Percentiles rank a stretch among this genome's conserved stretches.
Conservation (phyloP, 2,797 vertebrate genomes). For the Sebastes matsubarae region DNA sequence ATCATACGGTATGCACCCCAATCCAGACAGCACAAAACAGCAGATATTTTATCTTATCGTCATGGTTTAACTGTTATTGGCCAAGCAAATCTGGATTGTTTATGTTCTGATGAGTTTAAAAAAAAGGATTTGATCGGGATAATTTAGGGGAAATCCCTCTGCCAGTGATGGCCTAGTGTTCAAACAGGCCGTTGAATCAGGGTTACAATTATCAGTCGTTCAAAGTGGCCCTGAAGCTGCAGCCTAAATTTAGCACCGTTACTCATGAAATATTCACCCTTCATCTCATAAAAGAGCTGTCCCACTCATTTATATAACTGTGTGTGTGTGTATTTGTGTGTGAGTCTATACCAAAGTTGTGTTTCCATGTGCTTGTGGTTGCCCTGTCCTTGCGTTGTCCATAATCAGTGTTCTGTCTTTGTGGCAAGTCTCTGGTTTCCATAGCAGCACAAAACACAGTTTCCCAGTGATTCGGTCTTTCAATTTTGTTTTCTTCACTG, state of each 20-base stretch:
- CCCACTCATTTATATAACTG: conserved; percentile 59
- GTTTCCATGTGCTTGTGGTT: conserved; percentile 31
- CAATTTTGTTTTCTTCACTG: conserved; percentile 16
- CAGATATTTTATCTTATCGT: background rate
- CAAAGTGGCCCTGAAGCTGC: conserved; percentile 28
- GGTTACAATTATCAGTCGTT: conserved; percentile 32
- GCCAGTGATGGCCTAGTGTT: background rate
- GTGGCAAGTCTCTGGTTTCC: conserved; percentile 40
- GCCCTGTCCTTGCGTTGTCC: conserved; percentile 2
- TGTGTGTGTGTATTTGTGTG: conserved; percentile 2
- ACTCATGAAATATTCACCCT: conserved; percentile 78
- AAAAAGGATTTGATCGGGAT: background rate
- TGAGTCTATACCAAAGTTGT: background rate
- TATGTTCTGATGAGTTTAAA: background rate
- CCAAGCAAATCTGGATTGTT: background rate
- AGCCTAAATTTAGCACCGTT: conserved; percentile 70
- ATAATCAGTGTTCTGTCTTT: background rate
- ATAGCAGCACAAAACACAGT: conserved; percentile 47
- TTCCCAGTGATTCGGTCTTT: conserved; percentile 18
- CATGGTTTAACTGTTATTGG: background rate
- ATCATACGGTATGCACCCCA: background rate
- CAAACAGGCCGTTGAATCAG: conserved; percentile 8
- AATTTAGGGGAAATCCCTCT: background rate
- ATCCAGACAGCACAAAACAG: background rate
- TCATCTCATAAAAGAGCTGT: conserved; percentile 47